Evolutionary conservation across 2,797 vertebrate species (phyloP).

Genomic region (Uromys caudimaculatus): DNA sequence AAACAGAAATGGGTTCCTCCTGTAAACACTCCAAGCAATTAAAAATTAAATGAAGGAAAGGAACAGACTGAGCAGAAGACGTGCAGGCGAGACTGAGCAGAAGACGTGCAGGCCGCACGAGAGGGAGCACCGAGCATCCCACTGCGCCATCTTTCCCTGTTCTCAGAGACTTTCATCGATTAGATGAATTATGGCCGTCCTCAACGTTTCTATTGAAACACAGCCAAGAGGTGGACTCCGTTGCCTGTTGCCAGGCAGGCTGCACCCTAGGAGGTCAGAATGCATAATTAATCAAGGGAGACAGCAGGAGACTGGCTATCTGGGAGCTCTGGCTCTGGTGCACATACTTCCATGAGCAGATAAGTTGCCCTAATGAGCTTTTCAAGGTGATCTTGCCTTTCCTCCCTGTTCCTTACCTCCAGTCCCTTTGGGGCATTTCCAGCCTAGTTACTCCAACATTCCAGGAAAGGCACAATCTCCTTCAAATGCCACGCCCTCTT

Average conservation of each 20-base stretch:
- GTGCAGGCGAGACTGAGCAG: neutral
- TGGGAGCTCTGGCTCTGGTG: neutral
- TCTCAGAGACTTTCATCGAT: slow-evolving; percentile 10
- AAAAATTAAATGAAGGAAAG: slow-evolving; percentile 53
- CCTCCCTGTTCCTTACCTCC: neutral
- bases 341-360: neutral
- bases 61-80: neutral
- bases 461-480: slow-evolving; percentile 69
- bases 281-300: slow-evolving; percentile 60
- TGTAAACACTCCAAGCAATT: slow-evolving; percentile 34
- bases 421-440: slow-evolving; percentile 52
- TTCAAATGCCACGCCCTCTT: slow-evolving; percentile 60
- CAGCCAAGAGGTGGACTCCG: slow-evolving; percentile 55
- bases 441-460: slow-evolving; percentile 59
- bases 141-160: neutral
- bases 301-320: neutral
- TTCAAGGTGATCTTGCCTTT: slow-evolving; percentile 75
- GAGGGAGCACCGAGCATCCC: neutral
- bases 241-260: slow-evolving; percentile 54
- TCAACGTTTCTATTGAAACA: slow-evolving; percentile 50
- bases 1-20: neutral
- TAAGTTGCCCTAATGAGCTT: slow-evolving; percentile 21
- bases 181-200: slow-evolving; percentile 15
- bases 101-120: neutral
- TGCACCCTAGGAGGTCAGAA: slow-evolving; percentile 24